Evolutionary conservation across 2,113 vertebrate genomes (phyloP), one percentile per base, ranked within the genome.

Genomic region (Myotis brandtii): DNA sequence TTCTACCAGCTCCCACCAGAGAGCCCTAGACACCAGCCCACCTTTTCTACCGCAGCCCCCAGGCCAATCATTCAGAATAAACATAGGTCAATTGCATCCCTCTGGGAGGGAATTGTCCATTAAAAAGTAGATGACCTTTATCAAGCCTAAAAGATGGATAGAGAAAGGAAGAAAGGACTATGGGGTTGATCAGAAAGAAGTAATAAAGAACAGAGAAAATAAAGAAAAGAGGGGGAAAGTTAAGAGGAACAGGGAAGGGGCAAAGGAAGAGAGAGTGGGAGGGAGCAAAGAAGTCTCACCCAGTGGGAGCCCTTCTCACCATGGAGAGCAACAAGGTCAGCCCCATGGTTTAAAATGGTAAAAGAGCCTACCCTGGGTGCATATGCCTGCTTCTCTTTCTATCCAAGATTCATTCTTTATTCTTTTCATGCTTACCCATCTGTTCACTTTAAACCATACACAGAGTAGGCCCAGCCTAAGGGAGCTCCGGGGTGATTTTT

Each of bases 261-360:
- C 3, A 75, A 73, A 23, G 4, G 43, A 66, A 66, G 17, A 64
- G 21, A 72, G 32, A 73, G 54, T 6, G 14, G 7, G 5, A 3
- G 1, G 17, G 10, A 64, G 12, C 18, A 34, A 46, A 16, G 59
- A 2, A 21, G 40, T 14, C 9, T 52, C 69, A 70, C 46, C 11
- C n/a, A 23, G 1, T 16, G 30, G 21, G 83, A 93, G 46, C 43
- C 94, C 96, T 88, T 97, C 97, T 96, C 93, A 96, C 50, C 93
- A 96, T 96, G 97, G 97, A 96, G 23, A 97, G 97, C 81, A 89
- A 52, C 73, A 97, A 95, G 77, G 85, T 73, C 96, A 97, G 96
- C n/a, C 84, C 2, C 93, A 77, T 27, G 72, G 86, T 91, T 95
- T 97, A 67, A 94, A 93, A 86, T 64, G 85, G 62, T 93, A 86